Base-by-base conservation (phyloP, 1,140 invertebrate genomes). In the Oryctes rhinoceros region DNA sequence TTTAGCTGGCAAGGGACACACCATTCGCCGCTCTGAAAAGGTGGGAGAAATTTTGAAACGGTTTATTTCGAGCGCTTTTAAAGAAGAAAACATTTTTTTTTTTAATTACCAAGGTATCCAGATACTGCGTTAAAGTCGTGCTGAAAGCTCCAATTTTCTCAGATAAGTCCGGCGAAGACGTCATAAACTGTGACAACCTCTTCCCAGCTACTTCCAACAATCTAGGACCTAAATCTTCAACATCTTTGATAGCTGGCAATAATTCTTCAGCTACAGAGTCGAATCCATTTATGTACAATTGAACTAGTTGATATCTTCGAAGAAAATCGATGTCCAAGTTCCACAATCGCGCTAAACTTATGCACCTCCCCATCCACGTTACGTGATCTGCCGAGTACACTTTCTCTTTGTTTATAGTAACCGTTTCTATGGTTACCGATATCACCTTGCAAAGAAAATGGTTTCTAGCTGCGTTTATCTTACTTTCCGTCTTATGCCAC, bases 221-320 rank as follows among this genome's bases (percentile, higher is more conserved):
- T 84, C 92, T 89, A 18, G 89, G 87, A 13, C 93, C 93, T 65
- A 96, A 87, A 30, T 89, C 87, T 83, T 91, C 90, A 59, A 89
- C 89, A 81, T 95, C 91, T 81, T 90, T 91, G 3, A 96, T 91
- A 49, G 92, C 89, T 10, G 90, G 85, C 49, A 94, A 85, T 83
- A 96, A 92, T 87, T 94, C 93, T 86, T 94, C 91, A 30, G 94
- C 96, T 47, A 95, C 86, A 48, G 89, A 90, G 90, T 97, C 95
- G 84, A 93, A 93, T 59, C 94, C 94, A 85, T 91, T 91, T 0
- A 91, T 90, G 85, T 96, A 96, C 15, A 96, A 88, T 84, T 95
- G 92, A 83, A 91, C 91, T 67, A 95, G 88, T 89, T 96, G 93
- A 88, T 95, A 93, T 83, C 93, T 90, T 82, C 92, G 91, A 48